Conservation (phyloP, 2,888 invertebrate species). For the Formica aserva region DNA sequence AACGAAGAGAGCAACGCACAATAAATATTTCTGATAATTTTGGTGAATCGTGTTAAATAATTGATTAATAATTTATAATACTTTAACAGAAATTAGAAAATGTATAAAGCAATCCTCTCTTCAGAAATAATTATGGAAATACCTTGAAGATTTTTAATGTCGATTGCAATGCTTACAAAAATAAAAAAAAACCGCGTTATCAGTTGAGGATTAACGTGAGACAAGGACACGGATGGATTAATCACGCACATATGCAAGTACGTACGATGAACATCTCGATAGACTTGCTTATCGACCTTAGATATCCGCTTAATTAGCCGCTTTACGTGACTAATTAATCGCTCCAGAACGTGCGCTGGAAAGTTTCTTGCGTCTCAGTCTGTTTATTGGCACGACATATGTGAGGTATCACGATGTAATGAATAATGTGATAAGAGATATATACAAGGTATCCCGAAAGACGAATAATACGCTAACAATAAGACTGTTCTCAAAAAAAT, state of each 20-base stretch:
- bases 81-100: conserved; percentile 17
- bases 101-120: conserved; percentile 4
- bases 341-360: not conserved
- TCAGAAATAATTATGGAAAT: conserved; percentile 11
- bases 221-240: conserved; percentile 1
- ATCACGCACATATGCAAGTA: conserved; percentile 7
- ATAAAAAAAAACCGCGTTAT: not conserved
- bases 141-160: not conserved
- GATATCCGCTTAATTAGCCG: not conserved
- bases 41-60: not conserved
- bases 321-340: not conserved
- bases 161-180: not conserved
- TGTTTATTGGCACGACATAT: not conserved
- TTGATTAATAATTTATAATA: not conserved
- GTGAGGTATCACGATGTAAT: conserved; percentile 1
- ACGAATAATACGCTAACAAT: not conserved
- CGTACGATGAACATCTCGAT: not conserved
- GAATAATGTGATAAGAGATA: conserved; percentile 51
- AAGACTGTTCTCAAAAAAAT: not conserved
- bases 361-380: not conserved
- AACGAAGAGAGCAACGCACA: not conserved
- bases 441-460: not conserved
- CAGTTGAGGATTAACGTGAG: conserved; percentile 6
- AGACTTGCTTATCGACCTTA: conserved; percentile 2
- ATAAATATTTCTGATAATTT: not conserved